Base-by-base conservation (phyloP, 2,113 vertebrate species). In the Aegotheles bennettii region DNA sequence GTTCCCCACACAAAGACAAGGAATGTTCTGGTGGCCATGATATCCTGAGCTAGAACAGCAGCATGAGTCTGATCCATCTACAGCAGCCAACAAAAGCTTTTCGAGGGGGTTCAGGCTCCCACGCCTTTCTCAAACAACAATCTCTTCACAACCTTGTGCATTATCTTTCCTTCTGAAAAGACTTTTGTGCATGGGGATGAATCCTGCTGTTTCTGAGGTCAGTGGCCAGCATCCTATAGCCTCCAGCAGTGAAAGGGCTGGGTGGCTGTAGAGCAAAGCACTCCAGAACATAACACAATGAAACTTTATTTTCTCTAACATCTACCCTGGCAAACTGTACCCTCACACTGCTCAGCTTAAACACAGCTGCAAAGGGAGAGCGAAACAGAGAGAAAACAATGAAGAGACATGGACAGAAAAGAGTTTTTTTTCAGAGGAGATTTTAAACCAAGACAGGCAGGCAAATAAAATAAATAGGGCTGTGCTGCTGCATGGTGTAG, bases 131-230 rank as follows among this genome's bases (percentile, higher is more conserved):
- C 60, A 53, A 85, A 87, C 78, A 92, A 63, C 33, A 67, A 31
- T 25, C 48, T 88, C 47, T 92, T 64, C 69, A 60, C 16, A 87
- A 65, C 36, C 33, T 89, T 95, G 64, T 91, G 76, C 60, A 84
- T 94, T 96, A 89, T 95, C 47, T 88, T 87, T 64, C 26, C 18
- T 78, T 81, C 90, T 96, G 83, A 95, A 96, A 97, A 93, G 88
- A 54, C 90, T 92, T 94, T 76, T 96, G 90, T 94, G 65, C 61
- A 11, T 0, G 21, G 53, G 40, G 80, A 88, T 90, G 56, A 50
- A 76, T 84, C 80, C 92, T 89, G 86, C 93, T 90, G 82, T 60
- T 86, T 68, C 90, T 92, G 90, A 95, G 90, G 85, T 93, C 93
- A 84, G 48, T 50, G 69, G 40, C 73, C 75, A 96, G 56, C 59